Evolutionary conservation across 2,888 invertebrate species (phyloP).

Genomic region (Platypus cylindrus): DNA sequence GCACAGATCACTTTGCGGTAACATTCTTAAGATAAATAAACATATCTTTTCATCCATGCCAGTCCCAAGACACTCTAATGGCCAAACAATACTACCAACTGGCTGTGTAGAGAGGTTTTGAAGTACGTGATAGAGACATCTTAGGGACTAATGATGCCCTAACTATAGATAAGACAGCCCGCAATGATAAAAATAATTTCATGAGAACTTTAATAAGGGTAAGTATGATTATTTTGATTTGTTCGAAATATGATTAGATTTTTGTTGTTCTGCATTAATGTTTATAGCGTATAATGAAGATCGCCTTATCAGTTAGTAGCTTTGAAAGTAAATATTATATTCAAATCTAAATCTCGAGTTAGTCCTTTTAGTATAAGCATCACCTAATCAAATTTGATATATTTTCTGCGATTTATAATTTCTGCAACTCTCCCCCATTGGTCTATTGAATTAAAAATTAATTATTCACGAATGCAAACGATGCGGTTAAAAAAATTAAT

Average conservation of each 20-base stretch:
- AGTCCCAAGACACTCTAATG: conserved; percentile 33
- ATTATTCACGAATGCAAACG: neutral
- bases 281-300: too few relatives aligned
- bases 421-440: too few relatives aligned
- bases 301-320: too few relatives aligned
- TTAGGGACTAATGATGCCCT: conserved; percentile 9
- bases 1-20: conserved; percentile 28
- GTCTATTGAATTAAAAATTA: neutral
- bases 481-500: conserved; percentile 6
- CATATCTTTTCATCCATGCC: conserved; percentile 33
- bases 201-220: conserved; percentile 12
- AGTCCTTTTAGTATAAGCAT: too few relatives aligned
- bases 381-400: too few relatives aligned
- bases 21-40: conserved; percentile 37
- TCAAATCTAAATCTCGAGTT: too few relatives aligned
- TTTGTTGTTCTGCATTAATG: too few relatives aligned
- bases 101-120: conserved; percentile 16
- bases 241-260: too few relatives aligned
- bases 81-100: conserved; percentile 33
- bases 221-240: conserved; percentile 11
- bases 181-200: conserved; percentile 15
- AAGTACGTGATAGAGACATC: conserved; percentile 16
- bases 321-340: too few relatives aligned
- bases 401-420: too few relatives aligned
- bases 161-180: conserved; percentile 11